These are phyloP conservation scores for Blastobasis adustella DNA, from an alignment of 2,888 invertebrate genomes.

Conservation along the genomic window DNA sequence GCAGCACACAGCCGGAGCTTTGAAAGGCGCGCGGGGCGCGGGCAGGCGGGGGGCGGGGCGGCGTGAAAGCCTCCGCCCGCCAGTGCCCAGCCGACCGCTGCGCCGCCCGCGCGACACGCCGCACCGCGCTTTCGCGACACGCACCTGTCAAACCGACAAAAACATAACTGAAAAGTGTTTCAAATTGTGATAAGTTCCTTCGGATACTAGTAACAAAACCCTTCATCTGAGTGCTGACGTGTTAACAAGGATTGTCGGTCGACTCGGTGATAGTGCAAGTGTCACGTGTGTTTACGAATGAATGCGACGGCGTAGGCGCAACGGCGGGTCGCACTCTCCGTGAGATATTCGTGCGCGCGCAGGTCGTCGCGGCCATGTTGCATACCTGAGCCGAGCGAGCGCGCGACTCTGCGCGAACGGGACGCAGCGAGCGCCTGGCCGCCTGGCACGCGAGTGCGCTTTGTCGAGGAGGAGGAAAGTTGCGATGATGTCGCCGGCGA, in stretches of 20 bases:
- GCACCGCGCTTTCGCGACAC: constrained; percentile 18
- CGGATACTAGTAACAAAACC: constrained; percentile 11
- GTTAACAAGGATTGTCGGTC: too few species aligned
- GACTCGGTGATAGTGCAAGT: constrained; percentile 52
- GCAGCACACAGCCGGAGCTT: constrained; percentile 52
- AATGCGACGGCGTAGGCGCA: constrained; percentile 71
- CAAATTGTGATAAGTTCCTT: constrained; percentile 30
- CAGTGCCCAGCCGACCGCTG: constrained; percentile 62
- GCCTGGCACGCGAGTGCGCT: constrained; percentile 51
- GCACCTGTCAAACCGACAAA: constrained; percentile 40
- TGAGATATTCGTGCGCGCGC: constrained; percentile 72
- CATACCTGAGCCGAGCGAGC: constrained; percentile 71
- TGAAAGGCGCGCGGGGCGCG: constrained; percentile 43
- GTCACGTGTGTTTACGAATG: constrained; percentile 72
- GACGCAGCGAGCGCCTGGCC: constrained; percentile 46
- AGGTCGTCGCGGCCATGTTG: constrained; percentile 74
- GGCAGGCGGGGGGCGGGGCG: constrained; percentile 37
- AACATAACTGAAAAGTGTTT: constrained; percentile 55
- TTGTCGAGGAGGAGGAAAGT: constrained; percentile 46
- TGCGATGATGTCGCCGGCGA: constrained; percentile 60
- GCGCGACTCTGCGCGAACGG: constrained; percentile 67
- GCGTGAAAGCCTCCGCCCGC: constrained; percentile 49
- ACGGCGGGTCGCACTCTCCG: constrained; percentile 66
- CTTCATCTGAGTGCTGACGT: constrained; percentile 1
- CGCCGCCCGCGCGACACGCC: constrained; percentile 51